A percentile compares a stretch with the other conserved stretches of the same genome.
Conservation (phyloP, 2,888 invertebrate species). For the Heliconius charithonia region DNA sequence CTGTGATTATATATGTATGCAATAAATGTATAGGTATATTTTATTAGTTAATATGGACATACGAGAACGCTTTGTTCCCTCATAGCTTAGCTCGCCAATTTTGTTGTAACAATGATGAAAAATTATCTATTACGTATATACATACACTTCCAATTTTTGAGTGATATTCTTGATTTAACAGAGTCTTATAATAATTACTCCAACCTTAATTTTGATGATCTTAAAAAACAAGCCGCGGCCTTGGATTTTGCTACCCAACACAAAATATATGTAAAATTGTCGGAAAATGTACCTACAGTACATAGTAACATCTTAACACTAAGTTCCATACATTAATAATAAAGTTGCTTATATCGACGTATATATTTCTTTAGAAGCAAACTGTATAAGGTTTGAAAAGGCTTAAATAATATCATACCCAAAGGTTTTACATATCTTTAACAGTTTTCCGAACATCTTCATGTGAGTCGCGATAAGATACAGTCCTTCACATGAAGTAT, state of each 20-base stretch:
- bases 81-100: too few species aligned
- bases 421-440: background rate
- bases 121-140: too few species aligned
- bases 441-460: background rate
- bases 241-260: background rate
- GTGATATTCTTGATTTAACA: too few species aligned
- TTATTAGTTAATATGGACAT: too few species aligned
- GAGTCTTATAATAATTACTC: too few species aligned
- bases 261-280: background rate
- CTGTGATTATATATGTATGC: too few species aligned
- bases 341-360: background rate
- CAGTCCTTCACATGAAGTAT: conserved; percentile 47
- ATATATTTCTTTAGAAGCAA: background rate
- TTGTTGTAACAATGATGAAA: too few species aligned
- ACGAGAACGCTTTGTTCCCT: too few species aligned
- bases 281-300: background rate
- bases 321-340: background rate
- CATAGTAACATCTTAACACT: background rate
- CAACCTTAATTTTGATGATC: background rate
- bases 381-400: conserved; percentile 12
- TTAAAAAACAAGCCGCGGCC: background rate
- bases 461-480: conserved; percentile 47
- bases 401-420: background rate
- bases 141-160: too few species aligned
- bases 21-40: too few species aligned